These are phyloP conservation scores for Zenarchopterus dispar DNA, from an alignment of 2,797 vertebrate genomes.

Conservation along the genomic window DNA sequence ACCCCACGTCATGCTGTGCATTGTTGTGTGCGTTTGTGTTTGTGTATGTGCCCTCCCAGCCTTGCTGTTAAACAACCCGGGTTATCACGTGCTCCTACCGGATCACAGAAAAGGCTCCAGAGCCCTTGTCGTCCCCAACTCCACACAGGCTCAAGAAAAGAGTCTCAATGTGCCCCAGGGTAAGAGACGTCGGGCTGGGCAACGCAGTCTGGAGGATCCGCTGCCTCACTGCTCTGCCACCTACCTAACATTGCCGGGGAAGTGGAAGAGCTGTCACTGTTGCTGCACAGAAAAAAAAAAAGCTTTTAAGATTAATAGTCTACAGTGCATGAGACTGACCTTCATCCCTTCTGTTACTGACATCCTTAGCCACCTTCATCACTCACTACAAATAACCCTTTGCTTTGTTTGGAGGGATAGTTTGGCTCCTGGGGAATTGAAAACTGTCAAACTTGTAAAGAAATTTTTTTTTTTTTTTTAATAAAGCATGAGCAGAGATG, in stretches of 20 bases:
- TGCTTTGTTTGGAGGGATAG: slow-evolving; percentile 45
- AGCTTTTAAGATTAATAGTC: background rate
- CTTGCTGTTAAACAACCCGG: slow-evolving; percentile 94
- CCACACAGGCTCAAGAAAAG: slow-evolving; percentile 86
- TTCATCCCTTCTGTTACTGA: slow-evolving; percentile 43
- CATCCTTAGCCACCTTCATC: slow-evolving; percentile 40
- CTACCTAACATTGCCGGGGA: background rate
- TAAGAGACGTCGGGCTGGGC: slow-evolving; percentile 78
- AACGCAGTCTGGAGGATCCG: slow-evolving; percentile 13
- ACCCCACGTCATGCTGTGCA: slow-evolving; percentile 34
- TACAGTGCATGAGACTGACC: slow-evolving; percentile 53
- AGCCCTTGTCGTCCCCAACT: slow-evolving; percentile 83
- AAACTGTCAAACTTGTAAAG: background rate
- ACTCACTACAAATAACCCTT: slow-evolving; percentile 26
- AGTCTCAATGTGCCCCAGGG: slow-evolving; percentile 86
- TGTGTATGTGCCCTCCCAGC: slow-evolving; percentile 78
- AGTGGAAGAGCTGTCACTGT: background rate
- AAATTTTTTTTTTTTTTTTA: background rate
- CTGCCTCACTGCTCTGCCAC: background rate
- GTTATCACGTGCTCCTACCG: slow-evolving; percentile 93
- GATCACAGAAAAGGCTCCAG: slow-evolving; percentile 87
- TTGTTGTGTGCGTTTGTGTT: slow-evolving; percentile 41
- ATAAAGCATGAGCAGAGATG: background rate
- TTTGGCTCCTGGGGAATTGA: slow-evolving; percentile 41
- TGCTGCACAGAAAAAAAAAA: too few species aligned